phyloP scores from a whole-genome alignment of 2,797 vertebrate genomes.

The Crenichthys baileyi region DNA sequence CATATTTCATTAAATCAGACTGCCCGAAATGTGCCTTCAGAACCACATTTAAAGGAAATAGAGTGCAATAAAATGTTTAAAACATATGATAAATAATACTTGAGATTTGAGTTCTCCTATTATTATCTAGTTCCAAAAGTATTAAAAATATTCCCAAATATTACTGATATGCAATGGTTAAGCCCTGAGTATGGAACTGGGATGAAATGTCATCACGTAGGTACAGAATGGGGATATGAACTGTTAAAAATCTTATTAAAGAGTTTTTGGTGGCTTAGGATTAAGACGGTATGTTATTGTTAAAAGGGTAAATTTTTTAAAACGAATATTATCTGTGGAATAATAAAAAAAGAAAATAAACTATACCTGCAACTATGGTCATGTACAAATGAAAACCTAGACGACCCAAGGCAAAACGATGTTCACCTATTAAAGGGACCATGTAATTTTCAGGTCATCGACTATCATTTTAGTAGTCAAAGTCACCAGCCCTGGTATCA shows the following conservation, averaged over 20 bases:
- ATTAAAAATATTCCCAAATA: not conserved
- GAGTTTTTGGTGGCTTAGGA: not conserved
- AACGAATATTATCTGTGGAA: not conserved
- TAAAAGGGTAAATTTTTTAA: not conserved
- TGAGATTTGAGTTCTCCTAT: not conserved
- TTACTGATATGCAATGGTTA: not conserved
- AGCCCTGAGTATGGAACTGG: not conserved
- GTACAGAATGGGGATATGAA: not conserved
- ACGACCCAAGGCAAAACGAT: conserved; percentile 43
- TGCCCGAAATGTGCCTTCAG: not conserved
- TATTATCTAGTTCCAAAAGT: not conserved
- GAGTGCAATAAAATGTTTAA: not conserved
- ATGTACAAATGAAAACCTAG: conserved; percentile 58
- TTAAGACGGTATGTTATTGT: not conserved
- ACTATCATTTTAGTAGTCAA: conserved; percentile 66
- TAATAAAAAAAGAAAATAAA: not conserved
- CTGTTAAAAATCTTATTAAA: not conserved
- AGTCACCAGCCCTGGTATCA: conserved; percentile 66
- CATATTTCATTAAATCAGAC: not conserved
- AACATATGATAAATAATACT: not conserved
- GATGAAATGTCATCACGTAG: not conserved
- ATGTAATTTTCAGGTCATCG: conserved; percentile 63
- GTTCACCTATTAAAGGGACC: conserved; percentile 46
- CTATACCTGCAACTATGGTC: conserved; percentile 28
- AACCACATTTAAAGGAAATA: not conserved